Evolutionary conservation across 2,797 vertebrate genomes (phyloP), one percentile per base, ranked within the genome.

Genomic region (Leucoraja ocellata): DNA sequence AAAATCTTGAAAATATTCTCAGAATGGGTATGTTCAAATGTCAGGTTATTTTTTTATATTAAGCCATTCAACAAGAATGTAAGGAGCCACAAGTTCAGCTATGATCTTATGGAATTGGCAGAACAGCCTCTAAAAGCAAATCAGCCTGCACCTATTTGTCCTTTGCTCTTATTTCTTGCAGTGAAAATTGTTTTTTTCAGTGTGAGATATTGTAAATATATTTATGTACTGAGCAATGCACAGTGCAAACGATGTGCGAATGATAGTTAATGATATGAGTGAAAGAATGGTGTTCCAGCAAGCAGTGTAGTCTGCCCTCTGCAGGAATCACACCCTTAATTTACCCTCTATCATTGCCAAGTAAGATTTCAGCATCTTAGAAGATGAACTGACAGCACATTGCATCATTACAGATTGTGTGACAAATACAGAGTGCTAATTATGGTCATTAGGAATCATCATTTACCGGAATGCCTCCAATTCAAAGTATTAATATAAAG

Each of bases 231-330:
- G 23, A 73, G 21, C 8, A 79, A 65, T 36, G 61, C 54, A 36
- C 16, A 36, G 7, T 32, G 68, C 61, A 28, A 65, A 58, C n/a
- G 58, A 61, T 63, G 58, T n/a, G 28, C n/a, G 6, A 23, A 61
- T 63, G n/a, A 46, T 54, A 4, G 25, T 86, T 61, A 61, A 25
- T 86, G 54, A 63, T 63, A 63, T 86, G 58, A 63, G 54, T 86
- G 83, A 61, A 83, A 81, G 46, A 83, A 88, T 21, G 61, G 14
- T 65, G n/a, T 9, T 65, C 21, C 4, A 65, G 7, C n/a, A 88
- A 88, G 63, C 18, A 32, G 84, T 88, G 32, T 16, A 88, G 61
- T 88, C 84, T 88, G 84, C 84, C 84, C 84, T 65, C 84, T 88
- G 16, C 84, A 88, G 84, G 84, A 68, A 68, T 68, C 32, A 7